Evolutionary conservation across 2,797 vertebrate genomes (phyloP).

Genomic region (Petrocephalus schoutedeni): DNA sequence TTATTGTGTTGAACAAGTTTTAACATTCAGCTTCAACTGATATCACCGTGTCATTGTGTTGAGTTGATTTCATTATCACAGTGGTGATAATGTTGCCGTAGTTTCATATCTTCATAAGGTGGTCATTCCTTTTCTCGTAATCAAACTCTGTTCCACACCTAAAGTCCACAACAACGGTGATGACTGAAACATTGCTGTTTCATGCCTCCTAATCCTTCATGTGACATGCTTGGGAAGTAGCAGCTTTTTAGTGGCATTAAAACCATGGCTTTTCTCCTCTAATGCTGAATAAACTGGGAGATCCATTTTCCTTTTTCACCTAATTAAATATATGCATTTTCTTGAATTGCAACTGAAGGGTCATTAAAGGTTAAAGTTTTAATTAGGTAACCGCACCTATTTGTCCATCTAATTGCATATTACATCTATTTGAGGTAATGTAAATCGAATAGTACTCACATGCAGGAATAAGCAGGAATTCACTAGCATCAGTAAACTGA

Average conservation of each 20-base stretch:
- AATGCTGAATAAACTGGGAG: background rate
- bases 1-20: background rate
- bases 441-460: background rate
- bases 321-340: background rate
- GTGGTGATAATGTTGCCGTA: background rate
- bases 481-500: background rate
- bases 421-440: background rate
- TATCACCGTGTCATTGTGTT: background rate
- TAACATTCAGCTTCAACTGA: background rate
- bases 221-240: background rate
- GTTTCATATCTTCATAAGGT: background rate
- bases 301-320: background rate
- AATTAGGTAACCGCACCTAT: background rate
- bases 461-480: background rate
- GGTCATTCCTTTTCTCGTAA: background rate
- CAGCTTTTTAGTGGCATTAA: background rate
- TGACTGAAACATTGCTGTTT: background rate
- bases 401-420: background rate
- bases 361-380: background rate
- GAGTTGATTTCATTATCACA: background rate
- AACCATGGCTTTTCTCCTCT: background rate
- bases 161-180: background rate
- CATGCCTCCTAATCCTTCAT: background rate
- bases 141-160: background rate
- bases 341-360: slow-evolving; percentile 15